Evolutionary conservation across 2,888 invertebrate species (phyloP).

Genomic region (Drosophila cognata): DNA sequence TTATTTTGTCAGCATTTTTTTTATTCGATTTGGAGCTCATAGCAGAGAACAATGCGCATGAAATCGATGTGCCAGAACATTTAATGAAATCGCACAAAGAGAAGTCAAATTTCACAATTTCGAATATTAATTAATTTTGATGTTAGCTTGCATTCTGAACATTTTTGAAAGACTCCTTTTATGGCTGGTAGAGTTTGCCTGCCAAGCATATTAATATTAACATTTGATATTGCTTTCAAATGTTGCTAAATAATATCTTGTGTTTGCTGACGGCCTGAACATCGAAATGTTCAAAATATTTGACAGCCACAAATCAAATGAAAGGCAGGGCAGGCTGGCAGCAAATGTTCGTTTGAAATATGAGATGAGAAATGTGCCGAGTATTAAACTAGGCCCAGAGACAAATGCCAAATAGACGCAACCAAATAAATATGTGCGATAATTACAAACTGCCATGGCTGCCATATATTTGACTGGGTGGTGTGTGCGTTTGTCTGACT

Average conservation of each 20-base stretch:
- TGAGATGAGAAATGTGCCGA: slow-evolving; percentile 13
- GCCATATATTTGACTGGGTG: slow-evolving; percentile 4
- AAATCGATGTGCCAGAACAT: neutral
- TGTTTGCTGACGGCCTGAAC: slow-evolving; percentile 2
- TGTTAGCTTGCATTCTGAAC: neutral
- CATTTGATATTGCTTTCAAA: slow-evolving; percentile 13
- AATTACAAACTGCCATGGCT: slow-evolving; percentile 56
- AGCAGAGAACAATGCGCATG: neutral
- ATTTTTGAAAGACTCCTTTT: neutral
- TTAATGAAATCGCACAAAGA: neutral
- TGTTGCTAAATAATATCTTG: slow-evolving; percentile 20
- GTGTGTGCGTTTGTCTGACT: neutral
- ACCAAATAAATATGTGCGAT: slow-evolving; percentile 54
- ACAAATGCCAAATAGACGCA: slow-evolving; percentile 24
- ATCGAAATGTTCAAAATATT: slow-evolving; percentile 7
- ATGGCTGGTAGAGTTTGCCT: neutral
- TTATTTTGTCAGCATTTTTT: neutral
- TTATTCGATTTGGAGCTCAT: neutral
- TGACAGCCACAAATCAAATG: slow-evolving; percentile 38
- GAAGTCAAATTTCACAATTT: neutral
- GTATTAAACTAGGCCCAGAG: slow-evolving; percentile 8
- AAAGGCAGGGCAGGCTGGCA: slow-evolving; percentile 7
- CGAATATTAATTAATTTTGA: slow-evolving; percentile 1
- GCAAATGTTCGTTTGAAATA: slow-evolving; percentile 32
- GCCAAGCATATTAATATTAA: slow-evolving; percentile 13